Base-by-base conservation (phyloP, 2,113 vertebrate genomes). In the Syrrhaptes paradoxus region DNA sequence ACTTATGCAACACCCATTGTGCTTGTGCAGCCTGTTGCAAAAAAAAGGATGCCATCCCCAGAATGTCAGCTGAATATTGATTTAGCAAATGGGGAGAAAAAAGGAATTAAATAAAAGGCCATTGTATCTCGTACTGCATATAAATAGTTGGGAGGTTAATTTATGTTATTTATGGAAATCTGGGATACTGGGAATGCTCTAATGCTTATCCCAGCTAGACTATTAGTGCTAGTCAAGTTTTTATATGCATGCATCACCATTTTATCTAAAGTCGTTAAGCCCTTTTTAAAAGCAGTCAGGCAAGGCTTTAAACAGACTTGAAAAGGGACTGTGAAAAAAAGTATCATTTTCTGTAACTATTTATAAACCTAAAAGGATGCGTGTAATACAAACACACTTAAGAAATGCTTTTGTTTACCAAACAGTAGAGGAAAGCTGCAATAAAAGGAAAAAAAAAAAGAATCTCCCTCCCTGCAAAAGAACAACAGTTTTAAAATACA, bases 101-200 rank as follows among this genome's bases (percentile, higher is more conserved):
- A 72, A 49, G 34, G 89, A 91, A 85, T 32, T 29, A 91, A 93
- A 96, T 88, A 96, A 94, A 96, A 92, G 95, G 49, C 77, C 72
- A 89, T 94, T 96, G 93, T 94, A 87, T 66, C 84, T 55, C 7
- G 46, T 59, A 43, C 43, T 51, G 77, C 77, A 71, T 79, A 91
- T 89, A 92, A 95, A 93, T 92, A 93, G 89, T 78, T 90, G 78
- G 11, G 87, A 91, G 85, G 87, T 95, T 97, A 91, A 95, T 96
- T 96, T 96, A 96, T 92, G 93, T 92, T 93, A 89, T 93, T 92
- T 96, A 94, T 95, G 95, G 94, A 96, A 96, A 95, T 96, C 87
- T 96, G 89, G 91, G 74, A 95, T 96, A 95, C 91, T 95, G 91
- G 87, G 94, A 97, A 96, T 94, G 80, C 95, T 93, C 55, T 89